Conservation (phyloP, 2,113 vertebrate genomes). For the Dasyornis broadbenti region DNA sequence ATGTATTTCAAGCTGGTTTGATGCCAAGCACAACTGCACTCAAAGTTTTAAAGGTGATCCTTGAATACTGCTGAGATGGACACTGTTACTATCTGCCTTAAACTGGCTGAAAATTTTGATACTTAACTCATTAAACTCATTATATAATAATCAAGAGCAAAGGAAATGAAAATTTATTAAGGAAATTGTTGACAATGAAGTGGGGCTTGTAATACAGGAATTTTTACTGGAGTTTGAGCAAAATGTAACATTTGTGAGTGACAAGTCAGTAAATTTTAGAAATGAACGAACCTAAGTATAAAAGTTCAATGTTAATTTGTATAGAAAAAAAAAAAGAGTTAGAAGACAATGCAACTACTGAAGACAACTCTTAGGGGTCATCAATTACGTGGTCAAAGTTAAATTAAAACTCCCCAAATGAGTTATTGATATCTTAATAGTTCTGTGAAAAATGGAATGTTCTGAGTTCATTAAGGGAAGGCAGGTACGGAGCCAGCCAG, state of each 20-base stretch:
- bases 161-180: not conserved
- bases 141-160: not conserved
- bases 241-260: not conserved
- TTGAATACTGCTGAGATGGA: not conserved
- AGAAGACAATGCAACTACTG: not conserved
- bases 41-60: not conserved
- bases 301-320: not conserved
- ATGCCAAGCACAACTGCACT: not conserved
- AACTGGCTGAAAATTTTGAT: not conserved
- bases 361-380: not conserved
- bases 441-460: not conserved
- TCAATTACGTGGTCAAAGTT: not conserved
- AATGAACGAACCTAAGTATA: not conserved
- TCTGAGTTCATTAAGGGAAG: not conserved
- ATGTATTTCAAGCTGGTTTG: not conserved
- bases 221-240: not conserved
- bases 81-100: not conserved
- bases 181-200: not conserved
- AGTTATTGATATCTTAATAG: not conserved
- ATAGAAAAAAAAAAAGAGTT: not conserved
- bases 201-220: not conserved
- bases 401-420: not conserved
- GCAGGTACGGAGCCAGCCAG: not conserved
- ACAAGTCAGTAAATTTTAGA: not conserved
- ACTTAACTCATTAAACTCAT: not conserved